A percentile compares a stretch with the other conserved stretches of the same genome.
Conservation (phyloP, 2,113 vertebrate species). For the Sapayoa aenigma region DNA sequence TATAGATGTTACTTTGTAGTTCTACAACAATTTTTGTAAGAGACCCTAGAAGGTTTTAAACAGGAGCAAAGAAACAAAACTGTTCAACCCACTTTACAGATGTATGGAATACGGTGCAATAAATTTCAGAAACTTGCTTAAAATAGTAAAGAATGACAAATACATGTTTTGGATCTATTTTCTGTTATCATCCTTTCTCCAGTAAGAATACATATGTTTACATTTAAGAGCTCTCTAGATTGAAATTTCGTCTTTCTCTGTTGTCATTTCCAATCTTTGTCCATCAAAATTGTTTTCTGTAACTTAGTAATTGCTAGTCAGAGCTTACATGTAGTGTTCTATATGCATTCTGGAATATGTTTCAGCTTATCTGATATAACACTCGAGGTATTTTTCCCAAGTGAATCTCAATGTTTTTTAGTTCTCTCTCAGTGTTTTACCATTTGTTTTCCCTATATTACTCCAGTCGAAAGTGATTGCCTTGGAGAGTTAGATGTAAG, state of each 20-base stretch:
- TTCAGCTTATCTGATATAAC: slow-evolving; percentile 27
- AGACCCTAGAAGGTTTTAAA: background rate
- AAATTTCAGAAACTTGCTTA: background rate
- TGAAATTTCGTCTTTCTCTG: background rate
- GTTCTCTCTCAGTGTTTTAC: slow-evolving; percentile 37
- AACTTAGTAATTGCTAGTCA: slow-evolving; percentile 12
- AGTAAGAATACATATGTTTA: background rate
- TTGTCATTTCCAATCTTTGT: slow-evolving; percentile 37
- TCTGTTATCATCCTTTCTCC: background rate
- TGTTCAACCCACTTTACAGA: background rate
- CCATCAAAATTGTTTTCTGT: background rate
- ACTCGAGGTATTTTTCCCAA: slow-evolving; percentile 42
- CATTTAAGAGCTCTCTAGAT: background rate
- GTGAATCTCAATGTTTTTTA: slow-evolving; percentile 32
- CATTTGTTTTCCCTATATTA: slow-evolving; percentile 47
- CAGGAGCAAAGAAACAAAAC: background rate
- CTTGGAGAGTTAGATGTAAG: slow-evolving; percentile 4
- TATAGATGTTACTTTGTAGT: background rate
- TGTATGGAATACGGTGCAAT: background rate
- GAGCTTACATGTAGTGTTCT: slow-evolving; percentile 28
- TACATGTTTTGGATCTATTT: background rate
- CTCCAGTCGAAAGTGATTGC: slow-evolving; percentile 11
- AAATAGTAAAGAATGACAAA: background rate
- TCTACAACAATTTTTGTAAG: background rate
- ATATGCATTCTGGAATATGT: slow-evolving; percentile 18